phyloP scores from a whole-genome alignment of 2,113 vertebrate species.

The Lipotes vexillifer region DNA sequence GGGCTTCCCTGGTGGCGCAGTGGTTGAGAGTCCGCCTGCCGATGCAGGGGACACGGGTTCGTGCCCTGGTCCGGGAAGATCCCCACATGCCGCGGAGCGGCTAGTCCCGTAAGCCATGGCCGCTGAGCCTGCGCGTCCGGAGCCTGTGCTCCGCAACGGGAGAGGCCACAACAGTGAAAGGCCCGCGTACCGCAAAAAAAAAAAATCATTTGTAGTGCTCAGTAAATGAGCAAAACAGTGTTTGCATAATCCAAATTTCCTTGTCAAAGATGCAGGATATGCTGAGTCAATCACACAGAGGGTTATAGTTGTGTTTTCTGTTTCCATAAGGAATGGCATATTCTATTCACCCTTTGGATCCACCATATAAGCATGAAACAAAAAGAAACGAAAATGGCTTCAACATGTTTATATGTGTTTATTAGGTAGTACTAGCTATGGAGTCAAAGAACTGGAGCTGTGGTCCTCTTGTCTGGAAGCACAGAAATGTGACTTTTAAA shows the following conservation, averaged over 20 bases:
- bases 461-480: background rate
- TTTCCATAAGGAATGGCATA: background rate
- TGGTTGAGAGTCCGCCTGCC: too few relatives aligned
- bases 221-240: background rate
- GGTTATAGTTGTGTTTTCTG: background rate
- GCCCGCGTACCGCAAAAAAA: too few relatives aligned
- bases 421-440: background rate
- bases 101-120: too few relatives aligned
- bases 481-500: slow-evolving; percentile 6
- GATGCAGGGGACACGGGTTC: too few relatives aligned
- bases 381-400: background rate
- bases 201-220: background rate
- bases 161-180: too few relatives aligned
- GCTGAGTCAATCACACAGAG: background rate
- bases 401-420: background rate
- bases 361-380: background rate
- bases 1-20: too few relatives aligned
- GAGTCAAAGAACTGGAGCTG: background rate
- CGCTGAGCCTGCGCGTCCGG: too few relatives aligned
- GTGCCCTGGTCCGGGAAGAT: too few relatives aligned
- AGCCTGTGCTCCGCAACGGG: too few relatives aligned
- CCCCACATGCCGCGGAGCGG: too few relatives aligned
- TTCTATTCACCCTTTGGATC: background rate
- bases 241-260: background rate
- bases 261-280: background rate